Conservation (phyloP, 2,888 invertebrate genomes). For the Campaea margaritaria region DNA sequence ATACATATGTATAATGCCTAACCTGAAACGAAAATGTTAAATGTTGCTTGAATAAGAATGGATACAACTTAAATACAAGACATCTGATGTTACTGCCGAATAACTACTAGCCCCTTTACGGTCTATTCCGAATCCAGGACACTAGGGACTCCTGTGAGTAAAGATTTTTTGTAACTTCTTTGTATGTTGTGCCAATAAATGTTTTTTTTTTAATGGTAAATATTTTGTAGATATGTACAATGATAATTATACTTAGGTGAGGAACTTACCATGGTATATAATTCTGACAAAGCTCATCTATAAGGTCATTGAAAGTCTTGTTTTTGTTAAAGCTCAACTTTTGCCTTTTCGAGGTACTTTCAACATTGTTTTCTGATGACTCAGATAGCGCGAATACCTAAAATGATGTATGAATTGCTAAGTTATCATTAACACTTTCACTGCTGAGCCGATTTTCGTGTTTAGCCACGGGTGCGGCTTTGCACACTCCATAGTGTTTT, state of each 20-base stretch:
- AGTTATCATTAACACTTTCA: too few species aligned
- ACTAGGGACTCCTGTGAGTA: too few species aligned
- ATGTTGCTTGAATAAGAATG: too few species aligned
- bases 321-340: constrained; percentile 63
- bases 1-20: constrained; percentile 65
- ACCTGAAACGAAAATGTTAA: constrained; percentile 61
- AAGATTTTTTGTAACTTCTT: too few species aligned
- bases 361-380: constrained; percentile 45
- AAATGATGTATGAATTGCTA: constrained; percentile 16
- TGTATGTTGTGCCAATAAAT: too few species aligned
- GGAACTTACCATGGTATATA: constrained; percentile 68
- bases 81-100: too few species aligned
- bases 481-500: too few species aligned
- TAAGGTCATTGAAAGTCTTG: constrained; percentile 65
- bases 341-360: constrained; percentile 60
- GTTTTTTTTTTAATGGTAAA: background rate
- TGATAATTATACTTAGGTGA: background rate
- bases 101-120: too few species aligned
- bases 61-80: too few species aligned
- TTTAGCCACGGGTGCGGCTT: too few species aligned
- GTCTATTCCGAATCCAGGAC: too few species aligned
- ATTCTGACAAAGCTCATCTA: constrained; percentile 67
- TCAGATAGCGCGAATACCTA: constrained; percentile 51
- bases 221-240: background rate
- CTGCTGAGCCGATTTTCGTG: too few species aligned